phyloP scores from a whole-genome alignment of 2,888 invertebrate genomes.

The Meteorus cinctellus region DNA sequence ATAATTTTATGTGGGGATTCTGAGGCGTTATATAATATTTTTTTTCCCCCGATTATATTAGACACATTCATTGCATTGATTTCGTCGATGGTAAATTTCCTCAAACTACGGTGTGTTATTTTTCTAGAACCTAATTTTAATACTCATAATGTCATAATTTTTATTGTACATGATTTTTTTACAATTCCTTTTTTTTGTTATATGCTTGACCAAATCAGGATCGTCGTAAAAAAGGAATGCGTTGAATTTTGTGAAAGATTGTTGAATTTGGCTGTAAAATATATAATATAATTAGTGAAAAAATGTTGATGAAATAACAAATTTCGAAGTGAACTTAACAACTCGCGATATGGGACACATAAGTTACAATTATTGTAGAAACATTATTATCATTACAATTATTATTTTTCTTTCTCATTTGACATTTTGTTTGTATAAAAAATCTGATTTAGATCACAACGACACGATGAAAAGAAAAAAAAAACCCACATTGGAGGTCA shows the following conservation, averaged over 20 bases:
- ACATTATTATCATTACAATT: constrained; percentile 60
- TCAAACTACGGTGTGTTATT: not conserved
- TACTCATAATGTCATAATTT: constrained; percentile 1
- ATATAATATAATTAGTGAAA: constrained; percentile 61
- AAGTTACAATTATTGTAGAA: constrained; percentile 22
- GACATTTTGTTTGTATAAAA: constrained; percentile 69
- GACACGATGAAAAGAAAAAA: constrained; percentile 32
- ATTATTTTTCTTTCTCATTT: constrained; percentile 41
- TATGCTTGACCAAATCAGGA: constrained; percentile 10
- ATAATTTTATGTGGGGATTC: not conserved
- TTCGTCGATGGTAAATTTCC: no score
- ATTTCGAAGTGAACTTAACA: constrained; percentile 48
- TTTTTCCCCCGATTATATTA: no score
- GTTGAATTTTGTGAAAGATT: constrained; percentile 68
- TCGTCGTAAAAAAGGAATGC: constrained; percentile 50
- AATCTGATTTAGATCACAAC: constrained; percentile 47
- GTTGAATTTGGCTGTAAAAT: constrained; percentile 72
- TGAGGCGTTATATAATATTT: no score
- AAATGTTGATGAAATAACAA: constrained; percentile 47
- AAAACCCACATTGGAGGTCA: constrained; percentile 30
- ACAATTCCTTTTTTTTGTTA: constrained; percentile 22
- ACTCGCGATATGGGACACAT: constrained; percentile 68
- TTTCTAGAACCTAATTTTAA: constrained; percentile 17
- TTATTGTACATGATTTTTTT: constrained; percentile 23
- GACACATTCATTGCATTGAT: no score